Percentiles rank a stretch among this genome's conserved stretches.
phyloP scores from a whole-genome alignment of 2,797 vertebrate species.

The Acrossocheilus wenchowensis region DNA sequence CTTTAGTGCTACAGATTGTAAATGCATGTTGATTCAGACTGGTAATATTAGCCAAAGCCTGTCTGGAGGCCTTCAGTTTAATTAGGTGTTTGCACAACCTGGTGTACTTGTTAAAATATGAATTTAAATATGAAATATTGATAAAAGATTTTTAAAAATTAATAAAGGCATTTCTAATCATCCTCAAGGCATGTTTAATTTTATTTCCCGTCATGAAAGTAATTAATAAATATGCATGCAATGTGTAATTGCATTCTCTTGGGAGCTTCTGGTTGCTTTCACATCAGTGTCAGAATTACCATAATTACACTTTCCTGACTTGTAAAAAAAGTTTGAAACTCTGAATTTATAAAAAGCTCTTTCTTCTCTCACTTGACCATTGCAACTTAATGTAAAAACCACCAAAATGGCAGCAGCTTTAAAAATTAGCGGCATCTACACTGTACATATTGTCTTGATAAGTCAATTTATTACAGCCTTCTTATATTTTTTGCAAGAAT shows the following conservation, averaged over 20 bases:
- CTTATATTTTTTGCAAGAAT: not conserved
- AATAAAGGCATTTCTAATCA: not conserved
- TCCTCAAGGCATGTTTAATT: slow-evolving; percentile 2
- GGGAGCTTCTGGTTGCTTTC: slow-evolving; percentile 8
- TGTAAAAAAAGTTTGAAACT: slow-evolving; percentile 1
- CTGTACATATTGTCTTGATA: not conserved
- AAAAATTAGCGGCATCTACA: not conserved
- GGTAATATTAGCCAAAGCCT: not conserved
- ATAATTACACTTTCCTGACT: slow-evolving; percentile 26
- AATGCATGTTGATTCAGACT: not conserved
- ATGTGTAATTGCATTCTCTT: slow-evolving; percentile 21
- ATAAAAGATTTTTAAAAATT: not conserved
- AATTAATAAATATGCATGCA: not conserved
- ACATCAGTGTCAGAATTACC: not conserved
- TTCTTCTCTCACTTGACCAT: not conserved
- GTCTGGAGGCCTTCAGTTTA: not conserved
- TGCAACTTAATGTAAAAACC: not conserved
- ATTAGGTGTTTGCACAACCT: slow-evolving; percentile 1
- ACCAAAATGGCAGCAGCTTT: slow-evolving; percentile 1
- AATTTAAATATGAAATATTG: slow-evolving; percentile 1
- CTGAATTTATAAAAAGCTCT: not conserved
- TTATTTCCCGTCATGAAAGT: slow-evolving; percentile 1
- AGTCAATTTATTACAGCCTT: not conserved
- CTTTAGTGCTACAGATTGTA: not conserved
- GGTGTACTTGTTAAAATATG: not conserved